phyloP scores from a whole-genome alignment of 2,888 invertebrate genomes.

The Saturnia pavonia region DNA sequence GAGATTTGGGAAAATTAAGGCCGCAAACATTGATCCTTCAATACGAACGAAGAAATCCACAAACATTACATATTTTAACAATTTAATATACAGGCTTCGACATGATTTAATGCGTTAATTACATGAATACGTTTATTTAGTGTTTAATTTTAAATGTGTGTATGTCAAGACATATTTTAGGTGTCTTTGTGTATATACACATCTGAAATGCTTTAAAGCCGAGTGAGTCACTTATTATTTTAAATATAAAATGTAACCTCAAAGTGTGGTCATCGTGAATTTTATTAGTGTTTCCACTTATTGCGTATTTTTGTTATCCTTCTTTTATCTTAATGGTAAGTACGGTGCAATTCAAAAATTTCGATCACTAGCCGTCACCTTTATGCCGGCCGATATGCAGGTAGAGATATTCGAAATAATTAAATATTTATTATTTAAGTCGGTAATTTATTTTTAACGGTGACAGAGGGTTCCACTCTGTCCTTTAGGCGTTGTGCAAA shows the following conservation, averaged over 20 bases:
- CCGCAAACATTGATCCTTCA: slow-evolving; percentile 32
- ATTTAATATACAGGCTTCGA: not conserved
- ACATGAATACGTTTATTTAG: not conserved
- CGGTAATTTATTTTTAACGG: no score
- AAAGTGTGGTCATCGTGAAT: not conserved
- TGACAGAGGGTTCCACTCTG: no score
- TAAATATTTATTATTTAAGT: no score
- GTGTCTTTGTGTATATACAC: no score
- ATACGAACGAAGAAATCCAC: slow-evolving; percentile 14
- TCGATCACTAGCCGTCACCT: no score
- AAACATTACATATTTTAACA: slow-evolving; percentile 13
- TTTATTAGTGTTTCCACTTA: not conserved
- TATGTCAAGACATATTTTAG: not conserved
- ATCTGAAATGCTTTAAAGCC: not conserved
- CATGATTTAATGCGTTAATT: not conserved
- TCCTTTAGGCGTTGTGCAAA: no score
- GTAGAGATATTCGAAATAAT: no score
- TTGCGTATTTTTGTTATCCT: not conserved
- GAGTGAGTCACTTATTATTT: slow-evolving; percentile 2
- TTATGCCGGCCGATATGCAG: no score
- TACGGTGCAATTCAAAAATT: no score
- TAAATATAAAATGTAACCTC: not conserved
- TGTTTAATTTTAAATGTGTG: not conserved
- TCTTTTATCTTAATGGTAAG: not conserved
- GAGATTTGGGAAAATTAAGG: slow-evolving; percentile 51